Evolutionary conservation across 2,797 vertebrate genomes (phyloP), one percentile per base, ranked within the genome.

Genomic region (Eutrigla gurnardus): DNA sequence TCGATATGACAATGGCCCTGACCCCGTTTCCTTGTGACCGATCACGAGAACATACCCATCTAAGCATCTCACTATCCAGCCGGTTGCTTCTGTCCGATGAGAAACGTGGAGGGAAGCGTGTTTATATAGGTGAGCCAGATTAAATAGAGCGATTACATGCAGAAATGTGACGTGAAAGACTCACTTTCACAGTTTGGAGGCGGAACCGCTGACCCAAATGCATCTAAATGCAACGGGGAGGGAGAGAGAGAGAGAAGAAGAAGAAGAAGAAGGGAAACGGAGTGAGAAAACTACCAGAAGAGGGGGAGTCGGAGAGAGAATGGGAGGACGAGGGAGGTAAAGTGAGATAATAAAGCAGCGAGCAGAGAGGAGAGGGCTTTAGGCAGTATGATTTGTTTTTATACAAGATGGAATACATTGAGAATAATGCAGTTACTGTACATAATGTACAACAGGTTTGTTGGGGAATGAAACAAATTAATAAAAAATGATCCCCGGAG

Each of bases 181-280:
- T 88, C 64, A 82, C 81, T 88, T 88, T 89, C 84, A 85, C 65
- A 77, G 86, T 88, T 88, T 86, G 78, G 74, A 80, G 80, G 88
- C 80, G 81, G 86, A 92, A 87, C 79, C 68, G 77, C 86, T 94
- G 93, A 93, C 92, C 92, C 90, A 93, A 93, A 91, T 94, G 86
- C 91, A 93, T 92, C 91, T 93, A 86, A 93, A 93, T 93, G 82
- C 80, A 90, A 84, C 5, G 57, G 75, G 55, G 66, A 77, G 60
- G 70, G 40, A 71, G 79, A 78, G 53, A 25, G 53, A 25, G 25
- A 25, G 25, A 25, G 25, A 25, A 25, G 25, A 25, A 25, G n/a
- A n/a, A n/a, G n/a, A n/a, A 74, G 72, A 78, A 68, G 72, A 70
- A 46, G 47, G 76, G 80, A 80, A 78, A 80, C 47, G 52, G 65